Evolutionary conservation across 1,140 invertebrate genomes (phyloP), one percentile per base, ranked within the genome.

Genomic region (Neodiprion virginianus): DNA sequence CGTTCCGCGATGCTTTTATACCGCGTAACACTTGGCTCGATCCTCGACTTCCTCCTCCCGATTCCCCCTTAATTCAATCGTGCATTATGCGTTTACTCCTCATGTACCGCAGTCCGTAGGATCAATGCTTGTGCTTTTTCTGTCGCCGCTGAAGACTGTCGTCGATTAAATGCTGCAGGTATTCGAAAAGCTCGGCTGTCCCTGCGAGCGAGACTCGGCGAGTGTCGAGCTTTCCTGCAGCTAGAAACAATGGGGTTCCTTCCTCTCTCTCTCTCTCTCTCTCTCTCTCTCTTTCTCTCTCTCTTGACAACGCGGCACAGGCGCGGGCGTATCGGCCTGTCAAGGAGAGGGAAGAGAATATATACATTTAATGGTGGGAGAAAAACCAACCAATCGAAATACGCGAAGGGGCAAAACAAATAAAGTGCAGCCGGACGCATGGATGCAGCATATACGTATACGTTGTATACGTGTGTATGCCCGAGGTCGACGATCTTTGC

Each of bases 91-190:
- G 17, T 21, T 21, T 21, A 40, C 1, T 40, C 28, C 5, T 40
- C 2, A 40, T 40, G 28, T 40, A 40, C 28, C 17, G 17, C 17
- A 78, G 75, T 74, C 70, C 10, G 71, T 65, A 71, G 71, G 21
- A 53, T 68, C 17, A 53, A 12, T 3, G 1, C 21, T 66, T 7
- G 7, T 66, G 14, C 21, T 66, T 66, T 66, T 3, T 66, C 14
- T 7, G 21, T 65, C 11, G 11, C 11, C n/a, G 11, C 1, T n/a
- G n/a, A 11, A n/a, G 1, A 65, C 61, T 47, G 49, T 72, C 17
- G 28, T 72, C 61, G 28, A 21, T 21, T 21, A 40, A 40, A 40
- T 3, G 1, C 2, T 40, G 28, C 5, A 5, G 28, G 28, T 40
- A 40, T 40, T 40, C 28, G 5, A 40, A 40, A 40, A 40, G 28